A percentile compares a stretch with the other conserved stretches of the same genome.
Conservation (phyloP, 2,888 invertebrate species). For the Lobophora halterata region DNA sequence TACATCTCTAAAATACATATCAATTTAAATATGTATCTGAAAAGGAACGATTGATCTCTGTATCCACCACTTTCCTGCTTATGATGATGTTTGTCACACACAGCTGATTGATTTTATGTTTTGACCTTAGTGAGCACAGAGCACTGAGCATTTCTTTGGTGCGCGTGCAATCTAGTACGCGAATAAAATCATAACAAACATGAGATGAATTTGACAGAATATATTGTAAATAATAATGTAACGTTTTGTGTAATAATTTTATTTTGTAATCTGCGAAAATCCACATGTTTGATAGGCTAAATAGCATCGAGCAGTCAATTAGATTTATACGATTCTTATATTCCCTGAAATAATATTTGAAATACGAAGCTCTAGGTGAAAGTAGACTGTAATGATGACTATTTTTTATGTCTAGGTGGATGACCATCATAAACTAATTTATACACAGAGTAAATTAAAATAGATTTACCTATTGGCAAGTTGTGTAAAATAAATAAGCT, state of each 20-base stretch:
- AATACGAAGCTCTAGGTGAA: constrained; percentile 69
- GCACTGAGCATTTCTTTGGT: constrained; percentile 8
- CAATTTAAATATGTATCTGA: constrained; percentile 58
- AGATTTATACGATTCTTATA: constrained; percentile 69
- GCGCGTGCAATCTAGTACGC: constrained; percentile 61
- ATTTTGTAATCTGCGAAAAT: constrained; percentile 68
- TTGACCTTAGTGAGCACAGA: no score
- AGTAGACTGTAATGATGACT: constrained; percentile 73
- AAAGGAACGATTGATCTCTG: constrained; percentile 58
- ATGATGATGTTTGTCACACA: constrained; percentile 60
- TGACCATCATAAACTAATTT: constrained; percentile 79
- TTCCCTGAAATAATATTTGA: constrained; percentile 69
- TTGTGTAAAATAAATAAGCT: constrained; percentile 81
- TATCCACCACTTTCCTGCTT: constrained; percentile 35
- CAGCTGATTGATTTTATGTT: constrained; percentile 17
- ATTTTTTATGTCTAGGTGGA: constrained; percentile 79
- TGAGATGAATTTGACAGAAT: constrained; percentile 68
- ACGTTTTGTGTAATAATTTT: constrained; percentile 73
- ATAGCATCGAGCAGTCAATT: constrained; percentile 75
- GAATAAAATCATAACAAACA: constrained; percentile 59
- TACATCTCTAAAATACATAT: constrained; percentile 63
- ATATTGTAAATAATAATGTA: constrained; percentile 75
- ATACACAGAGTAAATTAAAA: constrained; percentile 74
- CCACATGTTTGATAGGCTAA: constrained; percentile 72
- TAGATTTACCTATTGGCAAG: constrained; percentile 77